A percentile compares a stretch with the other conserved stretches of the same genome.
These are phyloP conservation scores for Dufourea novaeangliae DNA, from an alignment of 1,140 invertebrate genomes.

Conservation along the genomic window DNA sequence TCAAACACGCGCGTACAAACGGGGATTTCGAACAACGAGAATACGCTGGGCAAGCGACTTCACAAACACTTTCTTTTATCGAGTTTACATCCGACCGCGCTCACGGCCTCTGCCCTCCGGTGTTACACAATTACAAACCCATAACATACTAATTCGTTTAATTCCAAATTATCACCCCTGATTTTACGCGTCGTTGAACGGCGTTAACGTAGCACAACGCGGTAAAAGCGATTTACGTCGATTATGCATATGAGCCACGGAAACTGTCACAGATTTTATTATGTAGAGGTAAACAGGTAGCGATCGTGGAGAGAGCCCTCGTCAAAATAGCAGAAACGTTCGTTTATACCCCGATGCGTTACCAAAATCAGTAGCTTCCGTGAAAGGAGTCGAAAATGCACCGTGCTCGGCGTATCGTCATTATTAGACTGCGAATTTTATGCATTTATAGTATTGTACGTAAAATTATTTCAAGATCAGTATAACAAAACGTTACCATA, in stretches of 20 bases:
- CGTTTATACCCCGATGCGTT: background rate
- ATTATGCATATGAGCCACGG: slow-evolving; percentile 50
- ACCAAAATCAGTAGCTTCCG: background rate
- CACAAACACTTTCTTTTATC: slow-evolving; percentile 52
- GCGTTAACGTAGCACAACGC: slow-evolving; percentile 33
- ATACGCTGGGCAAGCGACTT: slow-evolving; percentile 10
- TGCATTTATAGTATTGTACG: too few relatives aligned
- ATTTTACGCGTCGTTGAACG: slow-evolving; percentile 59
- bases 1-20: slow-evolving; percentile 2
- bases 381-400: background rate
- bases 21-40: slow-evolving; percentile 15
- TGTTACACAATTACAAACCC: slow-evolving; percentile 52
- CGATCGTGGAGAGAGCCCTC: slow-evolving; percentile 5
- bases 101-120: background rate
- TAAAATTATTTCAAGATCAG: too few relatives aligned
- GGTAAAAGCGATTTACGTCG: slow-evolving; percentile 55
- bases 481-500: too few relatives aligned
- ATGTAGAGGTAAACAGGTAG: slow-evolving; percentile 30
- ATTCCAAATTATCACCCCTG: slow-evolving; percentile 65
- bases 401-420: too few relatives aligned
- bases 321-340: slow-evolving; percentile 14
- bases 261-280: slow-evolving; percentile 57
- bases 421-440: too few relatives aligned
- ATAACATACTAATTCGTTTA: slow-evolving; percentile 60
- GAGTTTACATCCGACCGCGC: slow-evolving; percentile 26